A percentile compares a stretch with the other conserved stretches of the same genome.
Evolutionary conservation across 2,113 vertebrate species (phyloP).

Genomic region (Sminthopsis crassicaudata): DNA sequence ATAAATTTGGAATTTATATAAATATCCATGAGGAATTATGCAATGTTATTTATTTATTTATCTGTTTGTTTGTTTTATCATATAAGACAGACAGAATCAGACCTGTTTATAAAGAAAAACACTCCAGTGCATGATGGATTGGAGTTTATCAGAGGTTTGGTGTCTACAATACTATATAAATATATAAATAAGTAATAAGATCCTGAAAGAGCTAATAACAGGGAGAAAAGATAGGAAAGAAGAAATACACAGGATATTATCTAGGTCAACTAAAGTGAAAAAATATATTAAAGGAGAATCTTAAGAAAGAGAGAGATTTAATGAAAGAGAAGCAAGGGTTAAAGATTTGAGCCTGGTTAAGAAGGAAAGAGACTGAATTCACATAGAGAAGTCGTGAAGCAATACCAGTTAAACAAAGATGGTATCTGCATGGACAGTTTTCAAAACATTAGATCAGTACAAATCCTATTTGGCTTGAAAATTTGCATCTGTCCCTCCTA

Average conservation of each 20-base stretch:
- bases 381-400: not conserved
- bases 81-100: not conserved
- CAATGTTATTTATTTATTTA: not conserved
- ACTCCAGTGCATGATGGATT: not conserved
- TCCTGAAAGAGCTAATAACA: not conserved
- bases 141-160: not conserved
- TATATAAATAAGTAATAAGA: not conserved
- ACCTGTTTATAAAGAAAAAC: not conserved
- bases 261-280: not conserved
- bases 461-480: constrained; percentile 39
- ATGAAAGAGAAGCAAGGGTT: constrained; percentile 1
- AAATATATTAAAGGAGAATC: not conserved
- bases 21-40: not conserved
- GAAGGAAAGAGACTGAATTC: not conserved
- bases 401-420: constrained; percentile 14
- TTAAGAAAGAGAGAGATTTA: not conserved
- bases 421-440: not conserved
- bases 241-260: not conserved
- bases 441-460: constrained; percentile 17
- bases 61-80: too few species aligned
- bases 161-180: not conserved
- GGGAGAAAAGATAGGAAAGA: not conserved
- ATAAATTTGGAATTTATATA: not conserved
- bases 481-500: constrained; percentile 20
- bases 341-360: not conserved